Conservation (phyloP, 2,888 invertebrate species). For the Emmelina monodactyla region DNA sequence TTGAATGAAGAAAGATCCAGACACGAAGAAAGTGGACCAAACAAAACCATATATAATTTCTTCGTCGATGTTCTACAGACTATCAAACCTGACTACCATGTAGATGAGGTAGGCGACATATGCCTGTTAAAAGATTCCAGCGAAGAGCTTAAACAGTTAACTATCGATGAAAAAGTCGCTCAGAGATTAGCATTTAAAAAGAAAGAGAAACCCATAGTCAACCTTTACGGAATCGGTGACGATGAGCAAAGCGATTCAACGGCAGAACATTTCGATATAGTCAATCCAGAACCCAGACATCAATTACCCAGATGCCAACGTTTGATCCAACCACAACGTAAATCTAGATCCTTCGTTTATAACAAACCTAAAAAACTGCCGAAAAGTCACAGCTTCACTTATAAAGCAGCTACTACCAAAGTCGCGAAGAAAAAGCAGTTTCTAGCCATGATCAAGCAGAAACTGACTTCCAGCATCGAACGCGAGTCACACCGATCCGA, state of each 20-base stretch:
- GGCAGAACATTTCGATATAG: no score
- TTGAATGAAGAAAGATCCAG: conserved; percentile 17
- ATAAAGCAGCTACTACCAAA: no score
- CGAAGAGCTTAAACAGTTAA: conserved; percentile 18
- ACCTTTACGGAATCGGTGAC: no score
- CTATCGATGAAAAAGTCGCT: conserved; percentile 27
- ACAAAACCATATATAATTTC: conserved; percentile 33
- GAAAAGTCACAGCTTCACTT: no score
- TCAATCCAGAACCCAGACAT: no score
- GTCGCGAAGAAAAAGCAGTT: conserved; percentile 26
- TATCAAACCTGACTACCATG: conserved; percentile 19
- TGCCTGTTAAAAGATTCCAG: conserved; percentile 8
- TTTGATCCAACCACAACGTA: no score
- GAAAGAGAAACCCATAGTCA: background rate
- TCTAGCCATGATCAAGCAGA: conserved; percentile 28
- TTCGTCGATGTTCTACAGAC: conserved; percentile 39
- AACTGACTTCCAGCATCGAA: no score
- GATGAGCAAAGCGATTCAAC: no score
- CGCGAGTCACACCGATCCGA: conserved; percentile 19
- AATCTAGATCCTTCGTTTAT: no score
- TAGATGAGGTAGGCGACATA: conserved; percentile 2
- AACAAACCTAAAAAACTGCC: no score
- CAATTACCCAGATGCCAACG: no score
- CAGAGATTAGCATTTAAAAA: conserved; percentile 20
- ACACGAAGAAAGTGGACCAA: no score